Base-by-base conservation (phyloP, 2,113 vertebrate species). In the Panurus biarmicus region DNA sequence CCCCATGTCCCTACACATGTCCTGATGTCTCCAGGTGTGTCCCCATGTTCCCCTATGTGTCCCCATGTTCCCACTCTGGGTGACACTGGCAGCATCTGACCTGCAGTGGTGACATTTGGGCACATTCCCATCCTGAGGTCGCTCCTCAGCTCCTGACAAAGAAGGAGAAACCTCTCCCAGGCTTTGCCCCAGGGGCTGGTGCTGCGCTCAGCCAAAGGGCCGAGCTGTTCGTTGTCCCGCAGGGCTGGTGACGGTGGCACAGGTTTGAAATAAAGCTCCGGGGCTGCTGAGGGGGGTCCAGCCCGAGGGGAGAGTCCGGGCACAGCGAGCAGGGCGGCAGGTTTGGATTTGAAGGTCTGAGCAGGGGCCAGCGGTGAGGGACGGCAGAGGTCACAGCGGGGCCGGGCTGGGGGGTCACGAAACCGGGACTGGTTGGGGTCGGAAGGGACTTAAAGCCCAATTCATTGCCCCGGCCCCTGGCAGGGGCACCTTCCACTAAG, bases 191-290 rank as follows among this genome's bases (percentile, higher is more conserved):
- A 2, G 56, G n/a, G 48, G 51, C 67, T 9, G 53, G 33, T 2
- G 75, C 61, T 5, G 40, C 0, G 38, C n/a, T 1, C 11, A 48
- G 28, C 58, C 89, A 1, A 14, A 19, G 8, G 6, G 19, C 38
- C 1, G 21, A 19, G 45, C 7, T 51, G 9, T 3, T 10, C 40
- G 1, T 3, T 18, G 19, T 51, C 40, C 18, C 1, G 0, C 18
- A 0, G 42, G 31, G 66, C 0, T 5, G 83, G 7, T 4, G 70
- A 5, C 0, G 2, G 60, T 5, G 14, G 9, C 80, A 22, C 4
- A 0, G 7, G 14, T 19, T 12, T 3, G 65, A 14, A 60, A 65
- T 4, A 2, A 48, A 62, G 13, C 12, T 2, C 8, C 0, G 61
- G 1, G 36, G 65, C 22, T 13, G 16, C 72, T 3, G 3, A 8